These are phyloP conservation scores for Orchesellides sinensis DNA, from an alignment of 2,888 invertebrate species.

Conservation along the genomic window DNA sequence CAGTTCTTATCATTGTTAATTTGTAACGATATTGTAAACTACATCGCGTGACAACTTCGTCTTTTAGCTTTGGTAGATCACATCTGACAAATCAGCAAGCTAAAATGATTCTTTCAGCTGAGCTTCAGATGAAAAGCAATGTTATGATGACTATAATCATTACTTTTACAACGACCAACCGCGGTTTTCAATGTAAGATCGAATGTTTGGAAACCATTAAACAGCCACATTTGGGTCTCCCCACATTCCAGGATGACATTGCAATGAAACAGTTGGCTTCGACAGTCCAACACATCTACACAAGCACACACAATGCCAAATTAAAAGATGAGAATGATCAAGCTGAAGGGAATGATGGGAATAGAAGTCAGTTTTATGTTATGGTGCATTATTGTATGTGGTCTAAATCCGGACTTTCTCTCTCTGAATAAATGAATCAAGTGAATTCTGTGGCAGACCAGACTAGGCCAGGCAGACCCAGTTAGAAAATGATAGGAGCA, in stretches of 20 bases:
- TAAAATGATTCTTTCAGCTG: too few relatives aligned
- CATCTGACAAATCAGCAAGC: too few relatives aligned
- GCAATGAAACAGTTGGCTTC: conserved; percentile 28
- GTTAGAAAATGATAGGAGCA: neutral
- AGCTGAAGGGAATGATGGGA: neutral
- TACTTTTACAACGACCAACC: conserved; percentile 12
- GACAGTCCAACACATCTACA: too few relatives aligned
- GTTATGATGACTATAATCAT: conserved; percentile 21
- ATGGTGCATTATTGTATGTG: too few relatives aligned
- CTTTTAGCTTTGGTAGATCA: too few relatives aligned
- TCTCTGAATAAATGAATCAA: conserved; percentile 16
- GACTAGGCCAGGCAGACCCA: neutral
- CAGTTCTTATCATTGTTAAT: too few relatives aligned
- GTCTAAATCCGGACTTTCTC: conserved; percentile 22
- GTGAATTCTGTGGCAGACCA: neutral
- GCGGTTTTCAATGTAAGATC: too few relatives aligned
- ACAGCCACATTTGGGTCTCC: conserved; percentile 10
- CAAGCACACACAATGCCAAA: neutral
- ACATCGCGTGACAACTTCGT: too few relatives aligned
- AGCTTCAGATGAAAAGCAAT: too few relatives aligned
- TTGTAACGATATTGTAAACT: too few relatives aligned
- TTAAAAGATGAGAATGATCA: conserved; percentile 20
- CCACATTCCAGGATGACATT: conserved; percentile 13
- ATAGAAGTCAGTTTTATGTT: neutral
- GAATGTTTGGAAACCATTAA: neutral